Percentiles rank a stretch among this genome's conserved stretches.
Conservation (phyloP, 2,888 invertebrate species). For the Drosophila ochracea region DNA sequence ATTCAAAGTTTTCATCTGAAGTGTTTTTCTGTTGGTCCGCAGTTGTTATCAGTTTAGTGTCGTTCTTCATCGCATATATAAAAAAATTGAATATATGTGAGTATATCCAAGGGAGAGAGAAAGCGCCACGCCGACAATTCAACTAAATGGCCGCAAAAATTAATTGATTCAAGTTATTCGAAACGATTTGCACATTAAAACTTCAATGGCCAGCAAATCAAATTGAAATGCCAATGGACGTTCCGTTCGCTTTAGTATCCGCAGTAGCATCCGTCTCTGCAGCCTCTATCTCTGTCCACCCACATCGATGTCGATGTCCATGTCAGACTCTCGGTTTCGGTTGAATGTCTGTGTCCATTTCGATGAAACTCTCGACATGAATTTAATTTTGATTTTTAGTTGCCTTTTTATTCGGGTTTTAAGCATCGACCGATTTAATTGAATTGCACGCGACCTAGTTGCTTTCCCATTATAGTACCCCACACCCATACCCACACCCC, state of each 20-base stretch:
- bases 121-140: slow-evolving; percentile 18
- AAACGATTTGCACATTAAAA: slow-evolving; percentile 77
- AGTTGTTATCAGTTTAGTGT: background rate
- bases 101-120: background rate
- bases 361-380: slow-evolving; percentile 58
- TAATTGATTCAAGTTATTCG: slow-evolving; percentile 77
- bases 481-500: background rate
- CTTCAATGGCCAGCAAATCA: slow-evolving; percentile 64
- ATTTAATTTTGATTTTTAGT: slow-evolving; percentile 80
- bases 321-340: background rate
- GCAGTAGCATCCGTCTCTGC: slow-evolving; percentile 17
- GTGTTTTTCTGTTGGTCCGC: background rate
- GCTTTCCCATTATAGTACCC: slow-evolving; percentile 1
- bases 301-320: background rate
- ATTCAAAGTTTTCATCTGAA: slow-evolving; percentile 3
- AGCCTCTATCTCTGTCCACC: background rate
- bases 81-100: background rate
- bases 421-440: slow-evolving; percentile 73
- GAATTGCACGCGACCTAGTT: slow-evolving; percentile 60
- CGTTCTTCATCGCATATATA: background rate
- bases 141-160: slow-evolving; percentile 62
- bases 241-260: slow-evolving; percentile 38
- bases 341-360: slow-evolving; percentile 25
- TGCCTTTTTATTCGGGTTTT: slow-evolving; percentile 65
- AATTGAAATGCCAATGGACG: slow-evolving; percentile 70